Conservation (phyloP, 2,888 invertebrate species). For the Eristalis arbustorum region DNA sequence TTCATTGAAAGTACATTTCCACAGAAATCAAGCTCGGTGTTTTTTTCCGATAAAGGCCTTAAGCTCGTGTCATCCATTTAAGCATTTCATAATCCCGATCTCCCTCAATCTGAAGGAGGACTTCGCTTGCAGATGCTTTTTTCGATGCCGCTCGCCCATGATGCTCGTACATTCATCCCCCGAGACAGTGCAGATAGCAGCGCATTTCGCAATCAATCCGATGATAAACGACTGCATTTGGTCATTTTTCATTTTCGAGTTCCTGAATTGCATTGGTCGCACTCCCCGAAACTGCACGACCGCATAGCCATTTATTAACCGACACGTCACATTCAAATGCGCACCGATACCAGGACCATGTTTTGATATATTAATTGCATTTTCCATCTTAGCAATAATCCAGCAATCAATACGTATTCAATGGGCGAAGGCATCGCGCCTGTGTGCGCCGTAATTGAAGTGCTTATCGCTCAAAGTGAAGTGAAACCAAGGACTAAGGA, state of each 20-base stretch:
- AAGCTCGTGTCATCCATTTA: neutral
- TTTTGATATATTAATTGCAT: neutral
- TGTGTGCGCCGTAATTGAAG: neutral
- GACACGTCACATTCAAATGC: neutral
- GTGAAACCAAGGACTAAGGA: neutral
- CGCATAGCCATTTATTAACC: neutral
- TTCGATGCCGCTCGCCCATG: neutral
- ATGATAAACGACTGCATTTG: neutral
- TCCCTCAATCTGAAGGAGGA: neutral
- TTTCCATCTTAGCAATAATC: neutral
- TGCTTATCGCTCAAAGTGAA: conserved; percentile 4
- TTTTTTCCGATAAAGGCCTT: neutral
- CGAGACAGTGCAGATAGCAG: neutral
- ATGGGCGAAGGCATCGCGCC: neutral
- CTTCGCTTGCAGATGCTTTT: neutral
- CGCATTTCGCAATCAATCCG: neutral
- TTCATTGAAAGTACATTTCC: neutral
- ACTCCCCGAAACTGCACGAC: neutral
- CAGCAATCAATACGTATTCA: neutral
- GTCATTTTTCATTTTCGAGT: neutral
- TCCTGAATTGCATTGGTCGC: neutral
- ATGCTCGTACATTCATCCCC: neutral
- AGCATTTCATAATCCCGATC: neutral
- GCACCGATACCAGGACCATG: neutral
- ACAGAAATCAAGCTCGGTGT: neutral